Evolutionary conservation across 1,140 invertebrate species (phyloP).

Genomic region (Acromyrmex charruanus): DNA sequence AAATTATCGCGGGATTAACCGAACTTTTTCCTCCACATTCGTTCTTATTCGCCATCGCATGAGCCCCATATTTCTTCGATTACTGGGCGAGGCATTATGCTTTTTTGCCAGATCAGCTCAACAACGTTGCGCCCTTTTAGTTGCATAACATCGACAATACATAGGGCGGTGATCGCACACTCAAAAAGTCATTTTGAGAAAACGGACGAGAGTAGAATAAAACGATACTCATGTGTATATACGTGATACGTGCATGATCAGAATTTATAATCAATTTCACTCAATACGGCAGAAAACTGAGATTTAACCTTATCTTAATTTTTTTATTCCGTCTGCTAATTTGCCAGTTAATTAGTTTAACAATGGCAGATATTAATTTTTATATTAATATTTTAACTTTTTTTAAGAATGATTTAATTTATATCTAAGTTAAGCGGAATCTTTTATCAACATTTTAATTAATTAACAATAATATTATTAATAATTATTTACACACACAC

Average conservation of each 20-base stretch:
- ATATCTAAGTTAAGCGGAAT: not conserved
- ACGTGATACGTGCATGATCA: constrained; percentile 14
- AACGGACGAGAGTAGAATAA: constrained; percentile 42
- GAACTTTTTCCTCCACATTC: not conserved
- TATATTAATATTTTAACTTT: not conserved
- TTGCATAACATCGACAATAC: constrained; percentile 47
- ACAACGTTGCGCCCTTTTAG: constrained; percentile 20
- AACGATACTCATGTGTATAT: constrained; percentile 22
- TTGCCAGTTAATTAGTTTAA: not conserved
- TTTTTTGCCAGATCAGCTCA: constrained; percentile 40
- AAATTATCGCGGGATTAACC: constrained; percentile 50
- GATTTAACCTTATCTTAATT: constrained; percentile 5
- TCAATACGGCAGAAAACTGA: constrained; percentile 22
- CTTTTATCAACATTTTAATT: constrained; percentile 9
- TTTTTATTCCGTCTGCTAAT: not conserved
- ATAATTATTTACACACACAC: not conserved
- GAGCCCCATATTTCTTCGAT: constrained; percentile 48
- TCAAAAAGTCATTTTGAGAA: constrained; percentile 47
- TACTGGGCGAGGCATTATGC: not conserved
- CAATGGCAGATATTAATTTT: not conserved
- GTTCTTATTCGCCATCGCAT: constrained; percentile 41
- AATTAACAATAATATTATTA: not conserved
- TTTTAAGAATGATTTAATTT: constrained; percentile 17
- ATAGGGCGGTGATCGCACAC: not conserved
- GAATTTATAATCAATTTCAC: constrained; percentile 35